Evolutionary conservation across 2,113 vertebrate species (phyloP), one percentile per base, ranked within the genome.

Genomic region (Centropus bengalensis): DNA sequence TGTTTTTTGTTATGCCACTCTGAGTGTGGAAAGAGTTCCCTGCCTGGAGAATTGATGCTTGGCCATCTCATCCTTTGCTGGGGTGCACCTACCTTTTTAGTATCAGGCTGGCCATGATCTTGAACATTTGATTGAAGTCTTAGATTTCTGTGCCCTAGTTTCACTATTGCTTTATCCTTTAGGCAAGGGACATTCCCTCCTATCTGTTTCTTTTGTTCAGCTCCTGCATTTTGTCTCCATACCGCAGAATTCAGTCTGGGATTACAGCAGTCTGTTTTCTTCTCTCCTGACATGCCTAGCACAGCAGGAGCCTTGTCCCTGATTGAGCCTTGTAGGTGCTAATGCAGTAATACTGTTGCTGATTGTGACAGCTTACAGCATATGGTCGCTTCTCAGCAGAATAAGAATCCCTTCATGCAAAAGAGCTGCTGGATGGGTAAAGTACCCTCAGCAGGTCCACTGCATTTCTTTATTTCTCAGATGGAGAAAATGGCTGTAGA

Each of bases 321-420:
- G 55, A 62, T 12, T 86, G 59, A 89, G 59, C 79, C 42, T 21
- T 47, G 23, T 70, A 81, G 94, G 94, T 91, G 38, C 68, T 81
- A 94, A 74, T 74, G 71, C 88, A 86, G 59, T 74, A 59, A 77
- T 74, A 49, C 91, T 92, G 86, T 21, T 91, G 86, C 79, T 82
- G 79, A 69, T 80, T 0, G 0, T 49, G 63, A 70, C 55, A 88
- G 68, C n/a, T 90, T 66, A 38, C 55, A 88, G 76, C 44, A 51
- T 62, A 47, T 55, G 93, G 63, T 69, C n/a, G 24, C 51, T 66
- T 82, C 88, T 90, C 30, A 17, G 67, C 62, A 69, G 33, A 69
- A 11, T 22, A 44, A 36, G 36, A 62, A 73, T 47, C 70, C 36
- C 32, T 44, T 84, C 63, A 45, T 2, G 3, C 5, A 51, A 26